These are phyloP conservation scores for Merodon equestris DNA, from an alignment of 2,888 invertebrate genomes.

Conservation along the genomic window DNA sequence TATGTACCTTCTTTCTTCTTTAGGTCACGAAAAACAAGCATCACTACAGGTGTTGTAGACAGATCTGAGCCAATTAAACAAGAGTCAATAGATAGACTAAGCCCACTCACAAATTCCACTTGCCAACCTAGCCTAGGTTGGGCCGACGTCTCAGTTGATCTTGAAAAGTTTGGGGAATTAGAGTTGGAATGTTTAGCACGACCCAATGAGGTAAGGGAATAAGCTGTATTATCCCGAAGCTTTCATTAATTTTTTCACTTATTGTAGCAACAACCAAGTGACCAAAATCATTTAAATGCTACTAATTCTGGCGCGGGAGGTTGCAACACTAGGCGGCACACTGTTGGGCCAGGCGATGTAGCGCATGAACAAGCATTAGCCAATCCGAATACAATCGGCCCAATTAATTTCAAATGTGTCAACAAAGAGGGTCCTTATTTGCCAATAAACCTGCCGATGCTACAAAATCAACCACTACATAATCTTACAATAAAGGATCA, in stretches of 20 bases:
- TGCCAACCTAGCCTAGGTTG: slow-evolving; percentile 73
- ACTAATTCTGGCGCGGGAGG: slow-evolving; percentile 71
- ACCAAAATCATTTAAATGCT: slow-evolving; percentile 74
- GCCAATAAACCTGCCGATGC: slow-evolving; percentile 89
- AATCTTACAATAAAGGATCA: slow-evolving; percentile 95
- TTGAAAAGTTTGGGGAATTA: slow-evolving; percentile 78
- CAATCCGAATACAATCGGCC: slow-evolving; percentile 76
- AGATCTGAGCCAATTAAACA: slow-evolving; percentile 78
- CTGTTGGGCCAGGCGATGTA: slow-evolving; percentile 95
- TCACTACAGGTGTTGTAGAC: slow-evolving; percentile 83
- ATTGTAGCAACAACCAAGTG: slow-evolving; percentile 69
- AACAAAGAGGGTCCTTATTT: slow-evolving; percentile 82
- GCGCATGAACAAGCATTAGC: slow-evolving; percentile 88
- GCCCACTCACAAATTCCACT: slow-evolving; percentile 76
- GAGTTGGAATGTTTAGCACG: slow-evolving; percentile 76
- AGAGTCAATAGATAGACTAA: slow-evolving; percentile 77
- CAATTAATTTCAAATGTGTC: slow-evolving; percentile 77
- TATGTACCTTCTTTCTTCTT: no score
- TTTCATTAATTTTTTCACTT: neutral
- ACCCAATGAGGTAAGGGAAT: slow-evolving; percentile 73
- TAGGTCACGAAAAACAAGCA: slow-evolving; percentile 82
- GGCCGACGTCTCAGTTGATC: slow-evolving; percentile 76
- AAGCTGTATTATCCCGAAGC: neutral
- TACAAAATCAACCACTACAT: slow-evolving; percentile 90
- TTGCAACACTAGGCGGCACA: slow-evolving; percentile 88